A percentile compares a stretch with the other conserved stretches of the same genome.
Evolutionary conservation across 2,888 invertebrate species (phyloP).

Genomic region (Zhuqinia jingwanae): DNA sequence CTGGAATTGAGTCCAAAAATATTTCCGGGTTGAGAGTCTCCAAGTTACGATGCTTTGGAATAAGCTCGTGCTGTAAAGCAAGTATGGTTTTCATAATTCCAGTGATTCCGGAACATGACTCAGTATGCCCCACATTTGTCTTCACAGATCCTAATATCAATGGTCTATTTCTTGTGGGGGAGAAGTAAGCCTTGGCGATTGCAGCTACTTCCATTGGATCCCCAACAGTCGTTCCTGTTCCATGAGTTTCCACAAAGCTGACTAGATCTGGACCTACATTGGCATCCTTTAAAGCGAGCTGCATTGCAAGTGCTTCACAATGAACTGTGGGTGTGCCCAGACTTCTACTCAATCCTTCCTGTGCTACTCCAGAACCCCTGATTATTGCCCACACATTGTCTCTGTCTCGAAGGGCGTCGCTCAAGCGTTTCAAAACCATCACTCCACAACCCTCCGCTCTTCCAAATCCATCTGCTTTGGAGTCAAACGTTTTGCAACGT

Average conservation of each 20-base stretch:
- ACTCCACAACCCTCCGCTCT: conserved; percentile 60
- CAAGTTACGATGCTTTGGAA: conserved; percentile 72
- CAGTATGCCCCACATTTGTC: conserved; percentile 72
- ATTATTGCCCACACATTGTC: conserved; percentile 54
- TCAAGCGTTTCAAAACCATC: conserved; percentile 56
- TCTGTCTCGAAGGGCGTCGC: conserved; percentile 59
- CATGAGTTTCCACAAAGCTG: conserved; percentile 43
- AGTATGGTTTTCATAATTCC: conserved; percentile 72
- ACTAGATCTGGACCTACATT: not conserved
- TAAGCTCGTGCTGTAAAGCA: conserved; percentile 61
- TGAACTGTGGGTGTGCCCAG: conserved; percentile 46
- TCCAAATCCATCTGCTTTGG: conserved; percentile 71
- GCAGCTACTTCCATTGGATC: conserved; percentile 64
- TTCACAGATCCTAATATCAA: conserved; percentile 69
- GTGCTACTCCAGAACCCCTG: conserved; percentile 37
- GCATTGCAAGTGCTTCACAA: conserved; percentile 34
- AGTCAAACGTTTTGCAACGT: conserved; percentile 72
- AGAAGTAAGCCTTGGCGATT: conserved; percentile 47
- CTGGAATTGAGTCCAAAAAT: conserved; percentile 59
- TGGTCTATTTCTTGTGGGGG: conserved; percentile 10
- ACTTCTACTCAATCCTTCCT: conserved; percentile 44
- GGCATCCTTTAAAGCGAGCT: conserved; percentile 20
- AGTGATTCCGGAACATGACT: conserved; percentile 51
- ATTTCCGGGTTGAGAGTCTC: conserved; percentile 66
- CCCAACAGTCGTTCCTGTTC: conserved; percentile 81